phyloP scores from a whole-genome alignment of 2,113 vertebrate genomes.

The Ameiurus melas region DNA sequence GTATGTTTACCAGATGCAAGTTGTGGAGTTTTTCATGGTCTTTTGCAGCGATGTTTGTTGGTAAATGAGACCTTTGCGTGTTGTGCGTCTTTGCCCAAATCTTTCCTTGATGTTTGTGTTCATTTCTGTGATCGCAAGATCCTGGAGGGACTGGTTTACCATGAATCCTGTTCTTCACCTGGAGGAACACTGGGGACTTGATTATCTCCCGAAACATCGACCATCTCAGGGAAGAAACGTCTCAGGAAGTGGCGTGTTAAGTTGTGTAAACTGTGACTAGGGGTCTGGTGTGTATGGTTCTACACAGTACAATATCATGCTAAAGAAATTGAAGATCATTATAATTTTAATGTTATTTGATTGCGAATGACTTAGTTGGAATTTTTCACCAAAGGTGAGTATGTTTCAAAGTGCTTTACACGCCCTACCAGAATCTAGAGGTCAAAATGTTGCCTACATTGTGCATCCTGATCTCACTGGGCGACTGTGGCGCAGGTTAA shows the following conservation, averaged over 20 bases:
- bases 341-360: background rate
- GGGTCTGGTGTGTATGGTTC: background rate
- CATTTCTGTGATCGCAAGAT: too few species aligned
- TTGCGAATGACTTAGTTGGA: background rate
- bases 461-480: background rate
- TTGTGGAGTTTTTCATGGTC: too few species aligned
- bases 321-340: background rate
- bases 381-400: background rate
- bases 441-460: background rate
- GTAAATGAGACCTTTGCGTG: too few species aligned
- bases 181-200: background rate
- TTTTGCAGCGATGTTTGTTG: too few species aligned
- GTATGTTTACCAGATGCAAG: background rate
- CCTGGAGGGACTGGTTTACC: too few species aligned
- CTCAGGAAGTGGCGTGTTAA: too few species aligned
- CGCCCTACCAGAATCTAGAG: background rate
- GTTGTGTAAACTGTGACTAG: background rate
- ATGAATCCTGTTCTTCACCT: background rate
- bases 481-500: too few species aligned
- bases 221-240: background rate
- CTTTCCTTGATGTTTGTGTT: too few species aligned
- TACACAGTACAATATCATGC: background rate
- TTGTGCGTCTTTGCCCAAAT: too few species aligned
- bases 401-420: background rate
- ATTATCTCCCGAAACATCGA: background rate